Percentiles rank a stretch among this genome's conserved stretches.
These are phyloP conservation scores for Tetragnatha montana DNA, from an alignment of 2,888 invertebrate genomes.

Conservation along the genomic window DNA sequence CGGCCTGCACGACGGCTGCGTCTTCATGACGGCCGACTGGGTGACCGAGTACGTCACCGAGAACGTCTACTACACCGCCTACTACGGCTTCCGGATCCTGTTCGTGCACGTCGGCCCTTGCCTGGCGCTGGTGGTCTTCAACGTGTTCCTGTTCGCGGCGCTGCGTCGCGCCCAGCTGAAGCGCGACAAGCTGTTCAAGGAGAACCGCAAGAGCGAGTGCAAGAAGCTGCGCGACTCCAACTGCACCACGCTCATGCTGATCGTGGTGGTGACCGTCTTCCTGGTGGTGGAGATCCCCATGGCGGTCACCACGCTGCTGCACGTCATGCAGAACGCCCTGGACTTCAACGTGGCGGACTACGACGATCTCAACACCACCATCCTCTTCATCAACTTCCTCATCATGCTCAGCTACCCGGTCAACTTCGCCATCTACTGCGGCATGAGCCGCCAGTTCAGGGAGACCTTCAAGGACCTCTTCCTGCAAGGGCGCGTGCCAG, in stretches of 20 bases:
- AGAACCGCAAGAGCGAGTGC: constrained; percentile 81
- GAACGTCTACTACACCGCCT: constrained; percentile 87
- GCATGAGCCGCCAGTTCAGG: constrained; percentile 95
- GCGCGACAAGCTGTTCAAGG: constrained; percentile 85
- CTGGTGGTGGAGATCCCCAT: constrained; percentile 89
- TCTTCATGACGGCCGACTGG: constrained; percentile 81
- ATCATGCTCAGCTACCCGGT: constrained; percentile 83
- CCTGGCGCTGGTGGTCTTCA: constrained; percentile 89
- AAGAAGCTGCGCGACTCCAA: constrained; percentile 81
- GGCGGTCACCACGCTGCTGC: constrained; percentile 87
- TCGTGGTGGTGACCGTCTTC: constrained; percentile 90
- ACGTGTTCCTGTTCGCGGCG: constrained; percentile 89
- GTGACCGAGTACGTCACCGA: constrained; percentile 82
- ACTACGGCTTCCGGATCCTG: constrained; percentile 86
- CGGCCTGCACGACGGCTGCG: constrained; percentile 75
- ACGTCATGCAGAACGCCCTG: constrained; percentile 81
- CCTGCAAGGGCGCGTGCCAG: constrained; percentile 76
- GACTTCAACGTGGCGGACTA: constrained; percentile 80
- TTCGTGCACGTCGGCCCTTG: constrained; percentile 95
- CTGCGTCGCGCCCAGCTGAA: constrained; percentile 89
- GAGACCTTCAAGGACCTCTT: constrained; percentile 92
- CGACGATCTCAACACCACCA: constrained; percentile 85
- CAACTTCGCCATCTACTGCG: constrained; percentile 96
- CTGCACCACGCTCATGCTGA: constrained; percentile 90
- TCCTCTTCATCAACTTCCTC: constrained; percentile 91